phyloP scores from a whole-genome alignment of 2,888 invertebrate species.

The Alentia gelatinosa region DNA sequence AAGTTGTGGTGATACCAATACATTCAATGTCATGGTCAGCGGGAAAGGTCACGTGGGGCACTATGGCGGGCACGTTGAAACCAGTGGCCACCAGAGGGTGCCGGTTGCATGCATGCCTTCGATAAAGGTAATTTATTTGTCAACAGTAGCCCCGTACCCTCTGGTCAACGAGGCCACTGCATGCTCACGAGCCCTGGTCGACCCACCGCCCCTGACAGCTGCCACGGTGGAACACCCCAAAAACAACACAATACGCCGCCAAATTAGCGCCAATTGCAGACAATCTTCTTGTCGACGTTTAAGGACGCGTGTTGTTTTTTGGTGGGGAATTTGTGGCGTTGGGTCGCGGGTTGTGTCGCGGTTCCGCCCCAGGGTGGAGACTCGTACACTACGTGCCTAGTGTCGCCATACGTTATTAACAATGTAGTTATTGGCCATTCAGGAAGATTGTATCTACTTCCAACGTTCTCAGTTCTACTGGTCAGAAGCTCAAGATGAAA shows the following conservation, averaged over 20 bases:
- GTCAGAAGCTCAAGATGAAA: slow-evolving; percentile 23
- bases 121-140: slow-evolving; percentile 51
- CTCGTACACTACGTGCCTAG: background rate
- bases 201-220: background rate
- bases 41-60: background rate
- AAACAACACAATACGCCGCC: background rate
- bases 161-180: slow-evolving; percentile 32
- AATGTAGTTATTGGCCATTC: background rate
- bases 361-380: background rate
- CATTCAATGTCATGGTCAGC: background rate
- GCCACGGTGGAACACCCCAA: background rate
- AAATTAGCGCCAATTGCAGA: background rate
- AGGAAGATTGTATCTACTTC: background rate
- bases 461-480: background rate
- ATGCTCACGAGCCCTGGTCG: slow-evolving; percentile 42
- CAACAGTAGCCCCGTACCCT: slow-evolving; percentile 15
- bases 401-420: slow-evolving; percentile 21
- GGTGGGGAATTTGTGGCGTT: background rate
- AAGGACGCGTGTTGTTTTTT: slow-evolving; percentile 34
- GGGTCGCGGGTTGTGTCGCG: background rate
- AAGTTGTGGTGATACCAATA: background rate
- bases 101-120: slow-evolving; percentile 39
- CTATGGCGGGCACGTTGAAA: background rate
- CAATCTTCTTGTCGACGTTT: slow-evolving; percentile 47
- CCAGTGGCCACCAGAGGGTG: background rate